Conservation (phyloP, 1,140 invertebrate genomes). For the Branchinecta lynchi region DNA sequence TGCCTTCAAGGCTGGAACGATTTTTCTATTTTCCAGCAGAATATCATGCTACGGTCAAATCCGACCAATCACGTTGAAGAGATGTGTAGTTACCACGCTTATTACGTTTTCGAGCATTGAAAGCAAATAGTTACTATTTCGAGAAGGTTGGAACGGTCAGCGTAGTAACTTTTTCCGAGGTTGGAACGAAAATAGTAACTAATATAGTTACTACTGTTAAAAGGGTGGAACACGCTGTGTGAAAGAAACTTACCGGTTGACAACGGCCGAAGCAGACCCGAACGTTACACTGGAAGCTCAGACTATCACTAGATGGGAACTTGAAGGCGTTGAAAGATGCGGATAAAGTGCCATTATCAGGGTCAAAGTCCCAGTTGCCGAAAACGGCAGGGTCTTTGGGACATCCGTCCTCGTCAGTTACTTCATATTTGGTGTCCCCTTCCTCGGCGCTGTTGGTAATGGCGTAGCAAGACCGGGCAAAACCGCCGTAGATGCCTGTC, state of each 20-base stretch:
- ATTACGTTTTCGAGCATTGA: too few relatives aligned
- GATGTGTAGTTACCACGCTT: too few relatives aligned
- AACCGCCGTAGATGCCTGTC: conserved; percentile 78
- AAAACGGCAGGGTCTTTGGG: conserved; percentile 82
- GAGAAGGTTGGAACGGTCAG: too few relatives aligned
- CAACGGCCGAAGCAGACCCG: conserved; percentile 86
- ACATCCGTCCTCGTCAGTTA: conserved; percentile 85
- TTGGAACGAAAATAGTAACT: too few relatives aligned
- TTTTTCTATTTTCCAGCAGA: too few relatives aligned
- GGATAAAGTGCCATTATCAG: conserved; percentile 59
- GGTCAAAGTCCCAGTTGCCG: conserved; percentile 77
- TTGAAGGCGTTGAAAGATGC: conserved; percentile 89
- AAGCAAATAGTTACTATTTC: too few relatives aligned
- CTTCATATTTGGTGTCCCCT: conserved; percentile 74
- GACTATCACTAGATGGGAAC: conserved; percentile 85
- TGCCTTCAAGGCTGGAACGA: too few relatives aligned
- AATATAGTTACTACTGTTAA: too few relatives aligned
- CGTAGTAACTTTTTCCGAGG: too few relatives aligned
- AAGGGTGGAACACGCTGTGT: too few relatives aligned
- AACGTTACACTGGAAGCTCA: conserved; percentile 89
- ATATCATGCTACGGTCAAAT: too few relatives aligned
- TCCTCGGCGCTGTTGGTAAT: conserved; percentile 73
- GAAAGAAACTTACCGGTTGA: conserved; percentile 56
- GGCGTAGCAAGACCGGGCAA: conserved; percentile 77
- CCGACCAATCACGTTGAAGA: too few relatives aligned